A percentile compares a stretch with the other conserved stretches of the same genome.
Evolutionary conservation across 2,888 invertebrate species (phyloP).

Genomic region (Tryphoninae sp.): DNA sequence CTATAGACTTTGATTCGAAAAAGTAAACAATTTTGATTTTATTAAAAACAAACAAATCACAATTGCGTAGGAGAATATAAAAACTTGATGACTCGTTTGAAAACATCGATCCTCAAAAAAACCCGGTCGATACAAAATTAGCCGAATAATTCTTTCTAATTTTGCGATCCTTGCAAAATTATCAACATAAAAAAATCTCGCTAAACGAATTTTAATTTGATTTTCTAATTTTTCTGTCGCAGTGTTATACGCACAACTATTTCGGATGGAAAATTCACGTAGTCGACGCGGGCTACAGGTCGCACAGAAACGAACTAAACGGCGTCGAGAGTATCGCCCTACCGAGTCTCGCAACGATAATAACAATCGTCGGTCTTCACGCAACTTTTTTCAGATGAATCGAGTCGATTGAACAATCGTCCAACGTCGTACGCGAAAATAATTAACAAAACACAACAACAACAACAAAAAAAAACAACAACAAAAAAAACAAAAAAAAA

Average conservation of each 20-base stretch:
- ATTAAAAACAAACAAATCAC: too few relatives aligned
- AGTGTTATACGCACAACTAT: slow-evolving; percentile 97
- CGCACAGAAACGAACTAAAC: slow-evolving; percentile 75
- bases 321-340: slow-evolving; percentile 57
- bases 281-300: slow-evolving; percentile 86
- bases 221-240: slow-evolving; percentile 72
- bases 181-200: too few relatives aligned
- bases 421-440: not conserved
- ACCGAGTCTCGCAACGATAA: slow-evolving; percentile 49
- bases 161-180: too few relatives aligned
- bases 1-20: too few relatives aligned
- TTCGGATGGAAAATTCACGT: slow-evolving; percentile 97
- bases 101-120: too few relatives aligned
- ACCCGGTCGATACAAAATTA: too few relatives aligned
- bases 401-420: slow-evolving; percentile 5
- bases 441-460: slow-evolving; percentile 15
- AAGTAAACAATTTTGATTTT: too few relatives aligned
- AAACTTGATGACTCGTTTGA: too few relatives aligned
- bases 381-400: slow-evolving; percentile 66
- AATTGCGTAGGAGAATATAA: too few relatives aligned
- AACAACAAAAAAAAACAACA: slow-evolving; percentile 1
- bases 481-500: slow-evolving; percentile 14
- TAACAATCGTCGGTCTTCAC: slow-evolving; percentile 64
- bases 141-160: too few relatives aligned
- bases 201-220: slow-evolving; percentile 5